Evolutionary conservation across 2,113 vertebrate genomes (phyloP).

Genomic region (Heloderma charlesbogerti): DNA sequence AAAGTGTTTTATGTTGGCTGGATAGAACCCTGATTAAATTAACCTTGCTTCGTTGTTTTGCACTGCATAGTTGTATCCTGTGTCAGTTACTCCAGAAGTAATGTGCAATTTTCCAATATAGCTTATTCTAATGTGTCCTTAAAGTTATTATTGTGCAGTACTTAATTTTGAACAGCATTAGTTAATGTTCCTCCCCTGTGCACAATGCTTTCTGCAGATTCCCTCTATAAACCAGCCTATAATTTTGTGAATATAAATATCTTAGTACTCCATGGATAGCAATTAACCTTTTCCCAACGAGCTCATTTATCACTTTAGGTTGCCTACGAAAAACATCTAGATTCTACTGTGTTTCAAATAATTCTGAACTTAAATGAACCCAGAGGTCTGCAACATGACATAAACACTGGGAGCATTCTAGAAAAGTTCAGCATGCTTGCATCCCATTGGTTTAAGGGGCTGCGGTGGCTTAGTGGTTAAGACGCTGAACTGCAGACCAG

Average conservation of each 20-base stretch:
- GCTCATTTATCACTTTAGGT: slow-evolving; percentile 42
- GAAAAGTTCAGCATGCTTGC: neutral
- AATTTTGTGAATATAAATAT: slow-evolving; percentile 35
- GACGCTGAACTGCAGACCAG: too few relatives aligned
- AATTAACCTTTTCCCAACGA: slow-evolving; percentile 55
- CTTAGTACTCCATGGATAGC: slow-evolving; percentile 7
- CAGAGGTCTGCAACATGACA: neutral
- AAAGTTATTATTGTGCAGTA: neutral
- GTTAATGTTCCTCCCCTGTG: slow-evolving; percentile 12
- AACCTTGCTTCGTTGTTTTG: neutral
- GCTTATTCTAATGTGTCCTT: slow-evolving; percentile 14
- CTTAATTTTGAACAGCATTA: neutral
- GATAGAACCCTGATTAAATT: neutral
- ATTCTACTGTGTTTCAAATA: neutral
- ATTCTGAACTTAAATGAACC: slow-evolving; percentile 23
- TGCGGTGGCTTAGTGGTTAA: too few relatives aligned
- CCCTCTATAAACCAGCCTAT: slow-evolving; percentile 32
- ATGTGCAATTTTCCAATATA: neutral
- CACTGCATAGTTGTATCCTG: neutral
- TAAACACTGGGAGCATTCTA: neutral
- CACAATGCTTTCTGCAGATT: slow-evolving; percentile 18
- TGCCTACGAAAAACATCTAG: slow-evolving; percentile 32
- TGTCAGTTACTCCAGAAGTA: neutral
- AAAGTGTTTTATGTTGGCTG: neutral
- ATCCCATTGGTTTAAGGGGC: neutral